These are phyloP conservation scores for Fratercula arctica DNA, from an alignment of 2,797 vertebrate genomes.

Conservation along the genomic window DNA sequence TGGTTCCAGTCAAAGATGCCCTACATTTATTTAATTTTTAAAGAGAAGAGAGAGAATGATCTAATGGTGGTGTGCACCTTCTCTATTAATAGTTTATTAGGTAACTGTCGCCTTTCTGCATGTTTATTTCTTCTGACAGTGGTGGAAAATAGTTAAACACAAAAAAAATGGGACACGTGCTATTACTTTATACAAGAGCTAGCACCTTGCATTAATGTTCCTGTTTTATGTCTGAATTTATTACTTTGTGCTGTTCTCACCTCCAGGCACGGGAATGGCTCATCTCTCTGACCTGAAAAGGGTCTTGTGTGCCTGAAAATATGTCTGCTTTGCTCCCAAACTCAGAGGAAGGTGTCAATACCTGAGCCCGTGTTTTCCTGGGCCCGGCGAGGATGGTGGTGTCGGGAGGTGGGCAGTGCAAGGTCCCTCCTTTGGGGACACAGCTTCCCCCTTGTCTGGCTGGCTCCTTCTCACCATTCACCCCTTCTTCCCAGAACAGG, in stretches of 20 bases:
- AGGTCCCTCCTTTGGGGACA: neutral
- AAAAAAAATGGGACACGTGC: neutral
- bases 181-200: neutral
- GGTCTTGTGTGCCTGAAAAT: neutral
- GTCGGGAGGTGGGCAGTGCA: rapidly evolving
- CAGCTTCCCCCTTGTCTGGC: neutral
- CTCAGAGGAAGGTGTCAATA: neutral
- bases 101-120: neutral
- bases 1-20: neutral
- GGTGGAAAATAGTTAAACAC: neutral
- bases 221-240: neutral
- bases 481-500: neutral
- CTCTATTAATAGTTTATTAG: conserved; percentile 7
- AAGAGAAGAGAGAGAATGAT: neutral
- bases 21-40: neutral
- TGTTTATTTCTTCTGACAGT: neutral
- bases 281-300: neutral
- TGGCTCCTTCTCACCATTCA: neutral
- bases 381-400: rapidly evolving
- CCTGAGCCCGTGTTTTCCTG: neutral
- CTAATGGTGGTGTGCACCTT: neutral
- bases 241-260: neutral
- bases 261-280: neutral
- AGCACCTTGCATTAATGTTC: neutral
- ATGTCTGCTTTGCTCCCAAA: neutral